Evolutionary conservation across 1,140 invertebrate genomes (phyloP).

Genomic region (Aphis gossypii): DNA sequence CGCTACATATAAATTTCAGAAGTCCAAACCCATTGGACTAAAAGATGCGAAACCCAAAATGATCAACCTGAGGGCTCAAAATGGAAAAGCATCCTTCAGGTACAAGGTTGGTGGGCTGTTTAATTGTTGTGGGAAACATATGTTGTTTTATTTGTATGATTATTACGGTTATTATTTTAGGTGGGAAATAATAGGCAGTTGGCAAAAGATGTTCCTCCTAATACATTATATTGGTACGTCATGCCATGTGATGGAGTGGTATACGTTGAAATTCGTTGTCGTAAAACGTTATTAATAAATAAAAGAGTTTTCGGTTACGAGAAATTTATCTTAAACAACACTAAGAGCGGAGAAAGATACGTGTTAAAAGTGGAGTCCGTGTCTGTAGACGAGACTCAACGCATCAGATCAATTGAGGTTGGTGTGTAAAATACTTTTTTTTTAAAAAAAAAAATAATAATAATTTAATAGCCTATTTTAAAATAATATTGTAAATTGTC

Average conservation of each 20-base stretch:
- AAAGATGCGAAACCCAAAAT: constrained; percentile 63
- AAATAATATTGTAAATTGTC: background rate
- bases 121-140: background rate
- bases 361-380: constrained; percentile 62
- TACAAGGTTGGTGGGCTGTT: constrained; percentile 63
- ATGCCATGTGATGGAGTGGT: constrained; percentile 66
- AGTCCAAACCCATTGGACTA: constrained; percentile 62
- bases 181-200: background rate
- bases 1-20: constrained; percentile 62
- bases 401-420: constrained; percentile 64
- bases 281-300: constrained; percentile 60
- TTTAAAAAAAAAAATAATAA: background rate
- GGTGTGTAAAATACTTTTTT: constrained; percentile 11
- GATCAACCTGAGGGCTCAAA: constrained; percentile 64
- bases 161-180: constrained; percentile 59
- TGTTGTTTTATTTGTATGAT: background rate
- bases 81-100: constrained; percentile 64
- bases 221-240: constrained; percentile 64
- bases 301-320: constrained; percentile 63
- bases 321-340: constrained; percentile 62
- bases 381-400: constrained; percentile 63
- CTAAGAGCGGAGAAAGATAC: constrained; percentile 62
- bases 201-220: background rate
- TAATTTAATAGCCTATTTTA: background rate
- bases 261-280: constrained; percentile 61